Evolutionary conservation across 2,888 invertebrate species (phyloP).

Genomic region (Rotaria sp.): DNA sequence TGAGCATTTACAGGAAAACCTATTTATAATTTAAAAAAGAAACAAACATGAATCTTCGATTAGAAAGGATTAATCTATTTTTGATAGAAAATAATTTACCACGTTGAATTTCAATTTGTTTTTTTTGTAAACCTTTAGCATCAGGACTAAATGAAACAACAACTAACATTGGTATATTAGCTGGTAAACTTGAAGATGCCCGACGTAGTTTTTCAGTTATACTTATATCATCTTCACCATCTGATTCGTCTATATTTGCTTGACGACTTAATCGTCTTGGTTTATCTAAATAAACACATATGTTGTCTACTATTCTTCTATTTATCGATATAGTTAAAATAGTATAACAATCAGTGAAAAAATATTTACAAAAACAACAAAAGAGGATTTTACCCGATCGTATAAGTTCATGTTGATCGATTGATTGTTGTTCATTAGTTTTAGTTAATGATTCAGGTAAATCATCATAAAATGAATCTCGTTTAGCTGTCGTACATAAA

Average conservation of each 20-base stretch:
- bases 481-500: slow-evolving; percentile 1
- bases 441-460: not conserved
- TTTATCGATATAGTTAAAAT: not conserved
- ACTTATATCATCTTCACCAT: not conserved
- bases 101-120: slow-evolving; percentile 2
- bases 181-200: slow-evolving; percentile 24
- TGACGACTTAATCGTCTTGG: not conserved
- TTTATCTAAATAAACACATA: not conserved
- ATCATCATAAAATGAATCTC: slow-evolving; percentile 18
- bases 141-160: slow-evolving; percentile 32
- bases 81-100: not conserved
- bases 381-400: not conserved
- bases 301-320: not conserved
- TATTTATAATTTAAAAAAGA: not conserved
- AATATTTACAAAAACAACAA: not conserved
- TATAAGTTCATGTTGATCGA: not conserved
- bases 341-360: not conserved
- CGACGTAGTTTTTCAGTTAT: not conserved
- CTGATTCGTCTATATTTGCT: slow-evolving; percentile 5
- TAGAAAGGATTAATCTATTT: not conserved
- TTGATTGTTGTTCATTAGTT: not conserved
- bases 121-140: not conserved
- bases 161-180: slow-evolving; percentile 37
- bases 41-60: no score
- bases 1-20: slow-evolving; percentile 34